Evolutionary conservation across 1,140 invertebrate genomes (phyloP), one percentile per base, ranked within the genome.

Genomic region (Drosophila mayri): DNA sequence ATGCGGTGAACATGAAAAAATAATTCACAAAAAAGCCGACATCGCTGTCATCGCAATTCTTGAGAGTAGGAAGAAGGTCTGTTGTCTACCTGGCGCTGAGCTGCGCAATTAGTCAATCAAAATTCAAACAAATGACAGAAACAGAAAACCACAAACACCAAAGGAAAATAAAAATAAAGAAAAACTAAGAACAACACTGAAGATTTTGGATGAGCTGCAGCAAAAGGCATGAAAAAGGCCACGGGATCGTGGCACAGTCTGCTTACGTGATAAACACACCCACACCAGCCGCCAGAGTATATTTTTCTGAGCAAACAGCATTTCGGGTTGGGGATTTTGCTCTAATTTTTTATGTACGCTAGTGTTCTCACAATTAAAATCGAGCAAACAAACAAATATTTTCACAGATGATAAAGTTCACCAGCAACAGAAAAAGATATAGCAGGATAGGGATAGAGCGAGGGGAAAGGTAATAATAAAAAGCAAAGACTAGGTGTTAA

Each of bases 351-450:
- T 78, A 64, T 46, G 63, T 66, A 20, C 49, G 59, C 55, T 64
- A 37, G 52, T 52, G 73, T 78, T 78, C 70, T 72, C 70, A 88
- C 85, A 88, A 88, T 88, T 88, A 88, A 88, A 88, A 88, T 88
- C 66, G 77, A 75, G 81, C 70, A 88, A 88, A 90, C 78, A 88
- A 59, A 85, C 86, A 90, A 90, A 90, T 90, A 90, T 90, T 90
- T 90, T 90, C 85, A 90, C 85, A 90, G 85, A 90, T 90, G 85
- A 90, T 90, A 90, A 76, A 90, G 85, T 90, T 81, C 85, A 87
- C 66, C 67, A 40, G 65, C 55, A 62, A 47, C 59, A 61, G 54
- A 49, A 25, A 46, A 20, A 66, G 60, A 49, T 46, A 55, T 55
- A 55, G 35, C 14, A 0, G 5, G 35, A 16, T n/a, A 49, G 46